Conservation (phyloP, 1,140 invertebrate species). For the Nymphalis io region DNA sequence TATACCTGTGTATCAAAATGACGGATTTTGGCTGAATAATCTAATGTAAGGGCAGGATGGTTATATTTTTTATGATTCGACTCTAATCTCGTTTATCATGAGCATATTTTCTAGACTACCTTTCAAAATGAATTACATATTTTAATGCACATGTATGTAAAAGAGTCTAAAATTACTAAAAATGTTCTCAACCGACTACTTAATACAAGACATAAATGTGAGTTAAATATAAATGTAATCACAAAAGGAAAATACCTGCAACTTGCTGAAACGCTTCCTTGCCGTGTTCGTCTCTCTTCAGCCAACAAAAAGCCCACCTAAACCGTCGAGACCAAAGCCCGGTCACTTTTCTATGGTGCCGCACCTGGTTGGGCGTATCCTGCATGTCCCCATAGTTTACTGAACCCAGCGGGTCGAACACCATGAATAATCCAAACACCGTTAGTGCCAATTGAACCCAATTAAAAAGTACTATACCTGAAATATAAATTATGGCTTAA, state of each 20-base stretch:
- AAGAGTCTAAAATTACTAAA: background rate
- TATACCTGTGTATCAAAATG: too few relatives aligned
- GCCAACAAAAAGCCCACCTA: constrained; percentile 90
- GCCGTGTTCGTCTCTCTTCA: constrained; percentile 88
- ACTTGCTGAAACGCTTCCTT: constrained; percentile 92
- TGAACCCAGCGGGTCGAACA: constrained; percentile 91
- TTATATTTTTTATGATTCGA: too few relatives aligned
- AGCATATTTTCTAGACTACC: too few relatives aligned
- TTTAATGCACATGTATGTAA: too few relatives aligned
- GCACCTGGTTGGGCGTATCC: constrained; percentile 82
- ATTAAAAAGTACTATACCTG: constrained; percentile 88
- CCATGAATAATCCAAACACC: constrained; percentile 87
- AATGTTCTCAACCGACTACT: background rate
- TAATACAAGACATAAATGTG: background rate
- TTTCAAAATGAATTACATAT: too few relatives aligned
- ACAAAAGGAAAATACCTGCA: constrained; percentile 81
- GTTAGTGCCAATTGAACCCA: constrained; percentile 89
- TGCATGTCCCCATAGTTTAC: constrained; percentile 82
- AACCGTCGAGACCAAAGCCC: constrained; percentile 87
- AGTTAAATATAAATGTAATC: too few relatives aligned
- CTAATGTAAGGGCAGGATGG: too few relatives aligned
- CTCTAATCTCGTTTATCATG: too few relatives aligned
- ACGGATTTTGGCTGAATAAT: too few relatives aligned
- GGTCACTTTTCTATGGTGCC: constrained; percentile 83
- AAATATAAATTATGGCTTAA: constrained; percentile 40